Conservation (phyloP, 2,888 invertebrate species). For the Amorpha juglandis region DNA sequence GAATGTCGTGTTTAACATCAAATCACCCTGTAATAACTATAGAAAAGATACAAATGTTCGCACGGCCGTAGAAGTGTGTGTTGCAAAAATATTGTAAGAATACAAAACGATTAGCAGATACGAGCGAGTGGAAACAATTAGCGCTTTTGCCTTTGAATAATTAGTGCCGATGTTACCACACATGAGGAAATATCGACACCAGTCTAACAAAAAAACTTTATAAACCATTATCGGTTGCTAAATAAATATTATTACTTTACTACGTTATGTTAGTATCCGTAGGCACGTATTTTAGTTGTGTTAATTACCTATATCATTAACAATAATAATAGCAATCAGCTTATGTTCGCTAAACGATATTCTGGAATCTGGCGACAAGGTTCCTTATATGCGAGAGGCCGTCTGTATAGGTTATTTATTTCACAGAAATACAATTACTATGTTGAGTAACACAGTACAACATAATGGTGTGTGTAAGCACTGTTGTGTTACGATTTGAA, state of each 20-base stretch:
- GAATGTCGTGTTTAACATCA: neutral
- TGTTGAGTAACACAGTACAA: too few species aligned
- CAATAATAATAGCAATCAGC: too few species aligned
- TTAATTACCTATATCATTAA: too few species aligned
- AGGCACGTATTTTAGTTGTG: too few species aligned
- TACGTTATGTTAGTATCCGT: neutral
- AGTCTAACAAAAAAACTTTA: conserved; percentile 42
- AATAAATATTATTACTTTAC: neutral
- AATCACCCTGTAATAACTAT: neutral
- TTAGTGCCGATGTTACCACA: conserved; percentile 55
- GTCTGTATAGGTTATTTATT: too few species aligned
- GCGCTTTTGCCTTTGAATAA: conserved; percentile 57
- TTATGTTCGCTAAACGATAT: too few species aligned
- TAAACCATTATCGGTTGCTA: neutral
- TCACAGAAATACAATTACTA: too few species aligned
- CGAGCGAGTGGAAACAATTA: conserved; percentile 63
- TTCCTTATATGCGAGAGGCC: too few species aligned
- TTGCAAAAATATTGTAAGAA: conserved; percentile 50
- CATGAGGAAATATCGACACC: conserved; percentile 56
- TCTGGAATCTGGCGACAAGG: too few species aligned
- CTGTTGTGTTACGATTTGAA: too few species aligned
- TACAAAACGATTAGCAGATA: conserved; percentile 64
- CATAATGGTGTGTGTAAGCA: too few species aligned
- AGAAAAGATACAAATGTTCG: conserved; percentile 18
- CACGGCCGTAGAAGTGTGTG: conserved; percentile 27